Evolutionary conservation across 2,113 vertebrate species (phyloP), one percentile per base, ranked within the genome.

Genomic region (Cercopithecus mona): DNA sequence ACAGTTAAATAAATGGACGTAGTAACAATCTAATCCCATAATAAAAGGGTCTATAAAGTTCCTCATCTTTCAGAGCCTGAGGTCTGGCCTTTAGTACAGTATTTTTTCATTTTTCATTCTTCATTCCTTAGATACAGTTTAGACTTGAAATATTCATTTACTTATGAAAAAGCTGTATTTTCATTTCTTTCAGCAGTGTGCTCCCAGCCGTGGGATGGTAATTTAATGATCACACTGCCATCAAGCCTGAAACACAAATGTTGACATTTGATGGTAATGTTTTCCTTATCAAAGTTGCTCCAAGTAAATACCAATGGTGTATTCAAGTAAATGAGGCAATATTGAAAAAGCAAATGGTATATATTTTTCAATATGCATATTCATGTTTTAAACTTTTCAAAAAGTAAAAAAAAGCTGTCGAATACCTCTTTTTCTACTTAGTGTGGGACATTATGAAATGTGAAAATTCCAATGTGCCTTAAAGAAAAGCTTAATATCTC

Each of bases 161-260:
- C 76, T 97, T 96, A 93, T 8, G 89, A 79, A 35, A 97, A 96
- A 93, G 61, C 43, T 8, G 7, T 45, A 96, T 82, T 97, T 90
- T 93, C 83, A 88, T 96, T 96, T 94, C 88, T 95, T 93, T 48
- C 30, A 94, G 87, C 64, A 93, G n/a, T 72, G 76, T 68, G 83
- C 92, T 95, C 59, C 95, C 52, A 96, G 96, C 79, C 10, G 0
- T 70, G 45, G 93, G 61, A 95, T 96, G 82, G 22, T 89, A 97
- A 96, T 94, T 97, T 95, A 92, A 95, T 92, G 90, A 88, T 73
- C 92, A 97, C 57, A 82, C 23, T 95, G 88, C 81, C 61, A 78
- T 96, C 78, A 97, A 96, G 68, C 78, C 57, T 73, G 94, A 97
- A 97, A 97, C 81, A 97, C 72, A 97, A 96, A 97, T 75, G 81